phyloP scores from a whole-genome alignment of 2,113 vertebrate genomes.

The Candoia aspera region DNA sequence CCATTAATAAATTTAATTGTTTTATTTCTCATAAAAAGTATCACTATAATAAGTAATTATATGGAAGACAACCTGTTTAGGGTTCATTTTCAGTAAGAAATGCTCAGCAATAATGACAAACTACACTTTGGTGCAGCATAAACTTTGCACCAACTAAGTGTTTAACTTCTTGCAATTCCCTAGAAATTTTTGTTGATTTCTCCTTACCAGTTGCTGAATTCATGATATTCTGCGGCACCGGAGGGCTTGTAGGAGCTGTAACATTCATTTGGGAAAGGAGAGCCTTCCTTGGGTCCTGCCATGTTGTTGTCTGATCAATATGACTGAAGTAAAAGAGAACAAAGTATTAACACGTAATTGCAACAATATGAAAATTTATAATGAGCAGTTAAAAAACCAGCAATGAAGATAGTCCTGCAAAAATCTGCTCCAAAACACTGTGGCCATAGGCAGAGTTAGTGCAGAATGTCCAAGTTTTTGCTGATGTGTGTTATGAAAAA shows the following conservation, averaged over 20 bases:
- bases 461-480: not conserved
- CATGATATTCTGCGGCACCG: conserved; percentile 90
- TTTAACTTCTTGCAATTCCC: not conserved
- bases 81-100: not conserved
- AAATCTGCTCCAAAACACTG: not conserved
- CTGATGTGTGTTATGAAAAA: not conserved
- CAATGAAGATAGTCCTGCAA: not conserved
- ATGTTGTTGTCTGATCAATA: conserved; percentile 96
- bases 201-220: conserved; percentile 86
- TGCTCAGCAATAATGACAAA: not conserved
- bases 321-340: conserved; percentile 81
- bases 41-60: not conserved
- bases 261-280: conserved; percentile 92
- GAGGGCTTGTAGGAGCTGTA: conserved; percentile 83
- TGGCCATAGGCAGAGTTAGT: not conserved
- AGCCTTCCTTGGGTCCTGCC: conserved; percentile 96
- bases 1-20: not conserved
- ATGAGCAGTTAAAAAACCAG: conserved; percentile 31
- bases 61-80: not conserved
- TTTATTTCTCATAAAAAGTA: not conserved
- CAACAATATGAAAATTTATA: conserved; percentile 30
- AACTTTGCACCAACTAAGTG: not conserved
- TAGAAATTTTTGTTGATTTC: conserved; percentile 3
- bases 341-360: conserved; percentile 48
- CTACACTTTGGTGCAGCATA: not conserved